Base-by-base conservation (phyloP, 2,113 vertebrate genomes). In the Amblyornis subalaris region DNA sequence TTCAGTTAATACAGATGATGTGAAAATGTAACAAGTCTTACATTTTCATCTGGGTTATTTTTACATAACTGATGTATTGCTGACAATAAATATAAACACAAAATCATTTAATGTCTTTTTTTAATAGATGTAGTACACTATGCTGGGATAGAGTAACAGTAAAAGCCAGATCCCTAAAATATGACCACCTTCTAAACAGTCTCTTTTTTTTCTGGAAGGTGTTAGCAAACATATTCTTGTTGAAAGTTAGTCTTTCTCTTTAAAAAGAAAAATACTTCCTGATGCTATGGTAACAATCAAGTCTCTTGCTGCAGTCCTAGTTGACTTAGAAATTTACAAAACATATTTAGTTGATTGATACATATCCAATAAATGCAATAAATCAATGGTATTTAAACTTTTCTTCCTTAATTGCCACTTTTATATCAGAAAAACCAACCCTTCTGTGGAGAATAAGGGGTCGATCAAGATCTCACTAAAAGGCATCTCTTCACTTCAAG, bases 11-110 rank as follows among this genome's bases (percentile, higher is more conserved):
- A 97, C 97, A 98, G 97, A 97, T 93, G 95, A 97, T 94, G 89
- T 98, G 98, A 97, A 98, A 97, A 96, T 97, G 96, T 96, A 97
- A 92, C 69, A 94, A 97, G 94, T 89, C 89, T 94, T 98, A 97
- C 96, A 95, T 99, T 99, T 98, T 99, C 98, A 98, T 98, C 98
- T 98, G 98, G 97, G 97, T 98, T 98, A 98, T 98, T 98, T 99
- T 98, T 98, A 98, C 98, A 98, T 99, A 98, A 97, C 97, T 98
- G 94, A 98, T 96, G 97, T 98, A 97, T 96, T 98, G 96, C 96
- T 97, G 97, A 98, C 96, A 99, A 99, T 98, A 98, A 99, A 99
- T 82, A 97, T 97, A 97, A 97, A 98, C 94, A 92, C 7, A 76
- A 94, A 97, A 89, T 70, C 23, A 95, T 95, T 97, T 97, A 72